Conservation (phyloP, 1,140 invertebrate species). For the Caerostris extrusa region DNA sequence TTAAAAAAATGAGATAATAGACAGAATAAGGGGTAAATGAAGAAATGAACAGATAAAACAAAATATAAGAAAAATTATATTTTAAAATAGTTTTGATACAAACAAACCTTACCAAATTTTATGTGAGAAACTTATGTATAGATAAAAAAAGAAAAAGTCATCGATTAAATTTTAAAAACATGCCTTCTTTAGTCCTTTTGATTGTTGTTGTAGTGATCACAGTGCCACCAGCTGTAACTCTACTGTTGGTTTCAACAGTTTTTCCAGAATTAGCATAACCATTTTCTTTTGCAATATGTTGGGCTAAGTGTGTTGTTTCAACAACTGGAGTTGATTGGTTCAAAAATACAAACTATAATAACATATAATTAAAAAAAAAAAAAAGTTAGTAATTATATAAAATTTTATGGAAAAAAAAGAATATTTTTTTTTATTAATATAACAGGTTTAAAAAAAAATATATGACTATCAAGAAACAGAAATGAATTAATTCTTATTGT, state of each 20-base stretch:
- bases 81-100: background rate
- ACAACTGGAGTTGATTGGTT: constrained; percentile 83
- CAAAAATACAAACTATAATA: constrained; percentile 92
- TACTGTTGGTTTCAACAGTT: constrained; percentile 80
- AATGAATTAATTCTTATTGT: no score
- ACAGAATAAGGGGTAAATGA: no score
- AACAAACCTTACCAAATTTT: background rate
- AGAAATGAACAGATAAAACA: no score
- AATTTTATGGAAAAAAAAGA: no score
- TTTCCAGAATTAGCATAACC: constrained; percentile 76
- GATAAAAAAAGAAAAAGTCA: background rate
- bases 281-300: background rate
- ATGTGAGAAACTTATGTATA: background rate
- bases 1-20: no score
- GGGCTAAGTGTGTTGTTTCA: constrained; percentile 72
- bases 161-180: constrained; percentile 4
- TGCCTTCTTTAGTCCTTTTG: constrained; percentile 78
- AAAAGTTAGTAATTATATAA: no score
- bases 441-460: no score
- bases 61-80: background rate
- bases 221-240: constrained; percentile 81
- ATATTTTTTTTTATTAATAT: no score
- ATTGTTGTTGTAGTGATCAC: constrained; percentile 82
- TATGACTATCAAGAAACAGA: no score
- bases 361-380: constrained; percentile 18